Evolutionary conservation across 2,797 vertebrate genomes (phyloP), one percentile per base, ranked within the genome.

Genomic region (Crenuchus spilurus): DNA sequence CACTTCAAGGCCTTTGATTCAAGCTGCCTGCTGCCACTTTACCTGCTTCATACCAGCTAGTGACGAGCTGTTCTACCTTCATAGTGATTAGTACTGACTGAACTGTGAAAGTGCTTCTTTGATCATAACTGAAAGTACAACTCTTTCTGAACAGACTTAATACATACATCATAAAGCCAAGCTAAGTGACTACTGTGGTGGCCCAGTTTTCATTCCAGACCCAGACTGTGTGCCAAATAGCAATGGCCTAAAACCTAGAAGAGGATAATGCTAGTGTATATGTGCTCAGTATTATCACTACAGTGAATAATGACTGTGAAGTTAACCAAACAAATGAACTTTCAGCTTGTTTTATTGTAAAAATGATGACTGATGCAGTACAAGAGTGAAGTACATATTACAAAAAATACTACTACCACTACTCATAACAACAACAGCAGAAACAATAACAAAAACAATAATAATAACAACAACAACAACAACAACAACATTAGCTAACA

Each of bases 11-110:
- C 75, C 74, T 7, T 2, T 6, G 2, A 35, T 22, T 61, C 55
- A 85, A 90, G 80, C 86, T 82, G 82, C 84, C 86, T 84, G 84
- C 82, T 86, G 81, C 74, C 16, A 18, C 7, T 55, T 31, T 30
- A 7, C 11, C 11, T 74, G 80, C 84, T 85, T 87, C 80, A 78
- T 72, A 72, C 78, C 54, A 52, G 84, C 86, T 80, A 84, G 81
- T 24, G 5, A 41, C 31, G 10, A 37, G 18, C 35, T 61, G 20
- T 24, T 26, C 13, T 26, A 14, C 16, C 52, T 2, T 6, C 11
- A 22, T 2, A 22, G 10, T 26, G 33, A 11, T 24, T 24, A 22
- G 20, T 24, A 8, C 3, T 39, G 37, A 6, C 1, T 42, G 13
- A 26, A 61, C 8, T 61, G 20, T 24, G 35, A 41, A 22, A 41